Evolutionary conservation across 2,113 vertebrate species (phyloP), one percentile per base, ranked within the genome.

Genomic region (Rhabdomys dilectus): DNA sequence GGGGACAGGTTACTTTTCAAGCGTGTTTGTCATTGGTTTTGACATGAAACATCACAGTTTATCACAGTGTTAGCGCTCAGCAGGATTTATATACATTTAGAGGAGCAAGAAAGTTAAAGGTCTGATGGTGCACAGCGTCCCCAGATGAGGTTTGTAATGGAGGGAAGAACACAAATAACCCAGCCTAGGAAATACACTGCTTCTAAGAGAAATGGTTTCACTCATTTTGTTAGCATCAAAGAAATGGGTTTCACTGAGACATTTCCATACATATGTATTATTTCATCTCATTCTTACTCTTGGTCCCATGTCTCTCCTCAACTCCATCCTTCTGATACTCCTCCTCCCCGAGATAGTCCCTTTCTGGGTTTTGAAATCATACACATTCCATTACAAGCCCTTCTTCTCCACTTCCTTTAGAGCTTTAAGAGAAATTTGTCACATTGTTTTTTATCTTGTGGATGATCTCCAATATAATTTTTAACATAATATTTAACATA

Each of bases 401-500:
- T 45, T 45, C 56, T 42, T 48, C 29, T 8, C 26, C 10, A 15
- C 2, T 31, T 62, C 42, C 29, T 48, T 86, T 19, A 66, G 62
- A 22, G 16, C 29, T 34, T 45, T 48, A 36, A 66, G 60, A 86
- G 45, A 94, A 87, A 72, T 19, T 77, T 66, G 85, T 15, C 34
- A 12, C 48, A 75, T 86, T 58, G 5, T 94, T 94, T 94, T 88
- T 76, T 21, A 80, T 42, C 89, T 91, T 91, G 31, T 53, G 45
- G 9, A 64, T 39, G 5, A 87, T 62, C 34, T 88, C 13, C 42
- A 70, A 29, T 88, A 42, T 16, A 36, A 64, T 36, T 68, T 68
- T 68, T 36, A 68, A 68, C 16, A 68, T 68, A 68, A 36, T 72
- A 39, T 48, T 39, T 48, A 51, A 19, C 11, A 82, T 73, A 7